Evolutionary conservation across 2,797 vertebrate genomes (phyloP).

Genomic region (Xiphophorus birchmanni): DNA sequence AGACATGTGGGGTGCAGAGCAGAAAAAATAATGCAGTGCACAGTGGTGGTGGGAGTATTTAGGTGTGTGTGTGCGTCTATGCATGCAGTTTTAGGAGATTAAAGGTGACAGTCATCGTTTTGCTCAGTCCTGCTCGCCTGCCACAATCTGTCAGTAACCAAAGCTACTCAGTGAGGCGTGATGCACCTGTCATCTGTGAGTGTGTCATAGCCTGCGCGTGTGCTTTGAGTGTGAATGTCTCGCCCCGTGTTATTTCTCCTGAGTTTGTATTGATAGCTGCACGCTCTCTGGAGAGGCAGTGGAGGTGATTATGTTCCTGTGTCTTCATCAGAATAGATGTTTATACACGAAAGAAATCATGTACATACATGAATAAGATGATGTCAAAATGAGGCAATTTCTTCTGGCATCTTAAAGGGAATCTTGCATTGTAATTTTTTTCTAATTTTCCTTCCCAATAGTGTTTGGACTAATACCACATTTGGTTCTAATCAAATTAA

Average conservation of each 20-base stretch:
- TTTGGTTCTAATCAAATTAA: background rate
- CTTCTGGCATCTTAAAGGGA: constrained; percentile 20
- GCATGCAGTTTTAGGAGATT: constrained; percentile 68
- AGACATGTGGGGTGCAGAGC: constrained; percentile 58
- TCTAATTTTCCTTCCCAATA: no score
- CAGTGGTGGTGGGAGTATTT: constrained; percentile 44
- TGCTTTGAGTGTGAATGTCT: constrained; percentile 33
- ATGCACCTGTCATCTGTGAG: constrained; percentile 69
- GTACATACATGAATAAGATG: constrained; percentile 25
- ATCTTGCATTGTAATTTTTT: constrained; percentile 8
- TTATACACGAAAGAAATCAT: constrained; percentile 6
- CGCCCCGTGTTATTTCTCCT: constrained; percentile 39
- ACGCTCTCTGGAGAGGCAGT: constrained; percentile 25
- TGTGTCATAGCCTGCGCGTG: constrained; percentile 19
- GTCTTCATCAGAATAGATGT: constrained; percentile 12
- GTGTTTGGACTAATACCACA: background rate
- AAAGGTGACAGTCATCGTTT: constrained; percentile 77
- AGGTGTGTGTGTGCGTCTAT: constrained; percentile 29
- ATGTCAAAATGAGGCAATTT: constrained; percentile 15
- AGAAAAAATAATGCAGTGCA: constrained; percentile 44
- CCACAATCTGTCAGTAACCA: constrained; percentile 77
- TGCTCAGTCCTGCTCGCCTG: constrained; percentile 77
- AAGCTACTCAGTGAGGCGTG: constrained; percentile 67
- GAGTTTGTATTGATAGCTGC: constrained; percentile 46
- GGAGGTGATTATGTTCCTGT: background rate